Evolutionary conservation across 2,113 vertebrate species (phyloP).

Genomic region (Scolopax mira): DNA sequence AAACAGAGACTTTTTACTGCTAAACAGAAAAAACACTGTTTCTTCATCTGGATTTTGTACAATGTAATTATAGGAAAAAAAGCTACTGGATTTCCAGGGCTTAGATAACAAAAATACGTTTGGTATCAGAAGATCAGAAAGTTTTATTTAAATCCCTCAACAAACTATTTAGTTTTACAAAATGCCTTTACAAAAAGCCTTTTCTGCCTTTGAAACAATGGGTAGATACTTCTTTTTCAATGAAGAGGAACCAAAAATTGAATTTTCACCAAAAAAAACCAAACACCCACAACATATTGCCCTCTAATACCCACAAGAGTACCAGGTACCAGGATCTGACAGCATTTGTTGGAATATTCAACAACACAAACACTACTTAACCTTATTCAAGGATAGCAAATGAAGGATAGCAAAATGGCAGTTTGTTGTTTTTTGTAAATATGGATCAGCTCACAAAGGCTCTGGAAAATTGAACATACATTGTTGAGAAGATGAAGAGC

Average conservation of each 20-base stretch:
- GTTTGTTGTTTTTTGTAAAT: background rate
- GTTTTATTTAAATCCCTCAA: background rate
- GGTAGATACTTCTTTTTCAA: background rate
- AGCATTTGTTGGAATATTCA: background rate
- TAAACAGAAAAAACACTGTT: background rate
- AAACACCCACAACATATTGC: background rate
- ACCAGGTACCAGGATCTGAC: background rate
- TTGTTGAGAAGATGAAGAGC: background rate
- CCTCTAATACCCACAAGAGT: background rate
- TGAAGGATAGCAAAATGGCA: rapidly evolving
- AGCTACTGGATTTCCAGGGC: background rate
- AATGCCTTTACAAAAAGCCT: background rate
- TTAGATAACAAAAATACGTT: background rate
- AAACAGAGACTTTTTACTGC: background rate
- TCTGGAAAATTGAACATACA: background rate
- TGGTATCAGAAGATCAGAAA: background rate
- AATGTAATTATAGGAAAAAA: background rate
- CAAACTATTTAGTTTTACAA: background rate
- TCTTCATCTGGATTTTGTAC: background rate
- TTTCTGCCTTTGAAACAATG: background rate
- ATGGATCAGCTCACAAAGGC: background rate
- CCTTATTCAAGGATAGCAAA: background rate
- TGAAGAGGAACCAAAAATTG: background rate
- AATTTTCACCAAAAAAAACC: background rate
- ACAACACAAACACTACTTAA: background rate